Evolutionary conservation across 2,888 invertebrate genomes (phyloP), one percentile per base, ranked within the genome.

Genomic region (Caradrina clavipalpis): DNA sequence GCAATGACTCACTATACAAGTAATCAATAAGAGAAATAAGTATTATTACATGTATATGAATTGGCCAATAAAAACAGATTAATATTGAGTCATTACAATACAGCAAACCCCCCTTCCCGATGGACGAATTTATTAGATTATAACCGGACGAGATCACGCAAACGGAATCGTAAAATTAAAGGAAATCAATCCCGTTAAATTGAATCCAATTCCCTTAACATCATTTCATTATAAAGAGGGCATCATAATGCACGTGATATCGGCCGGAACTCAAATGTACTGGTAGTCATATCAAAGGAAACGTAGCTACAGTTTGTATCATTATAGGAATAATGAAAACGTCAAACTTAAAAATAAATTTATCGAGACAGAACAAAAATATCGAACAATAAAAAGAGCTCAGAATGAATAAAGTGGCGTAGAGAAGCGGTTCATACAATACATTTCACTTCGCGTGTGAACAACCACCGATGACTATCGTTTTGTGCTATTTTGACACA

Each of bases 81-180:
- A 93, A 92, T 92, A 92, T 92, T 89, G 90, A 94, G 90, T 92
- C 91, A 93, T 78, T 85, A 85, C 86, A 80, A 76, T 70, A 59
- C 70, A 66, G 63, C 50, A 59, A 60, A 60, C 47, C 76, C 88
- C 91, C 94, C 92, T 88, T 94, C 94, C 95, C 93, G 89, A 90
- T 91, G 94, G 94, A 94, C 94, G 84, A 92, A 91, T 94, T 92
- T 92, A 95, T 94, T 94, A 91, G 87, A 93, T 95, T 95, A 95
- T 94, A 93, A 93, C 94, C 91, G 94, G 92, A 90, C 92, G 91
- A 92, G 90, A 94, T 93, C 95, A 96, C 95, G 95, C 95, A 94
- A 95, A 95, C 93, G 93, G 92, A 96, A 95, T 95, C 94, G 93
- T 95, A 93, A 95, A 95, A 94, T 94, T 93, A 93, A 92, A 92